These are phyloP conservation scores for Lucifuga dentata DNA, from an alignment of 2,113 vertebrate species.

Conservation along the genomic window DNA sequence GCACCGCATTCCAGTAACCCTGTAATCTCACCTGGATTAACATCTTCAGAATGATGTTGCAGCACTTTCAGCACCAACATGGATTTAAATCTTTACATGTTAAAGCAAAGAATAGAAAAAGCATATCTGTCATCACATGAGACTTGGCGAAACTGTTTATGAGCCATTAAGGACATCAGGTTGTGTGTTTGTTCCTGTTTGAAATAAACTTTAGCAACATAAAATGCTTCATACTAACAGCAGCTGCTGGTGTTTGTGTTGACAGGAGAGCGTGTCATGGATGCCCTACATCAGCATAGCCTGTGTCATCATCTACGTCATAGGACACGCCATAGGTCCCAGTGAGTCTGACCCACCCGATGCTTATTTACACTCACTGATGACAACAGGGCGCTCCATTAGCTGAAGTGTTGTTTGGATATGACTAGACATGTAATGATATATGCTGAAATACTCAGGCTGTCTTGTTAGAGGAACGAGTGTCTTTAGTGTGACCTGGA, in stretches of 20 bases:
- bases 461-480: slow-evolving; percentile 37
- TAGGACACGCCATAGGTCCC: slow-evolving; percentile 91
- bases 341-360: slow-evolving; percentile 82
- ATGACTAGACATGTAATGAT: slow-evolving; percentile 56
- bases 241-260: slow-evolving; percentile 45
- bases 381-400: slow-evolving; percentile 55
- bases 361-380: slow-evolving; percentile 48
- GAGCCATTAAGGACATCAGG: background rate
- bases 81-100: background rate
- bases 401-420: slow-evolving; percentile 69
- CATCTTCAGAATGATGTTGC: background rate
- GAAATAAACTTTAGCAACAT: background rate
- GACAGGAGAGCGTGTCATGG: slow-evolving; percentile 82
- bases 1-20: background rate
- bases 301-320: slow-evolving; percentile 89
- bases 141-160: no score
- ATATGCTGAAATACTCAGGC: slow-evolving; percentile 14
- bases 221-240: slow-evolving; percentile 17
- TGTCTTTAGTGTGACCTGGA: slow-evolving; percentile 1
- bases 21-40: slow-evolving; percentile 30
- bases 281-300: slow-evolving; percentile 92
- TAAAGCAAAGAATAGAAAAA: background rate
- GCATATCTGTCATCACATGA: background rate
- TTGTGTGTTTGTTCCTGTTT: background rate
- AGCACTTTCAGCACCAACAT: background rate